phyloP scores from a whole-genome alignment of 1,140 invertebrate species.

The Venustaconcha ellipsiformis region DNA sequence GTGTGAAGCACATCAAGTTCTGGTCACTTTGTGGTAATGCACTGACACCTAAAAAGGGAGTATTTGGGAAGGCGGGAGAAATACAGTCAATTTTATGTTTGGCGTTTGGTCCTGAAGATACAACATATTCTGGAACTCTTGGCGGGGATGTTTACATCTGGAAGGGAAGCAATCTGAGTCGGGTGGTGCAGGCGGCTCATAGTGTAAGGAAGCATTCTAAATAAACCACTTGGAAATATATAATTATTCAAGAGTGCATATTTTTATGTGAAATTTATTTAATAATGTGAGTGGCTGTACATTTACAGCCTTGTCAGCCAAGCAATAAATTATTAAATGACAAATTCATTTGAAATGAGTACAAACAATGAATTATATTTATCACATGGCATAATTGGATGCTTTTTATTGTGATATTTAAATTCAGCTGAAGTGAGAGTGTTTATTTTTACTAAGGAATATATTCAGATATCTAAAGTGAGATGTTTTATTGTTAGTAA shows the following conservation, averaged over 20 bases:
- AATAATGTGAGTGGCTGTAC: too few species aligned
- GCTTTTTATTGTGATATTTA: constrained; percentile 3
- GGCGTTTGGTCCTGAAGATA: constrained; percentile 58
- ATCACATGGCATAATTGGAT: not conserved
- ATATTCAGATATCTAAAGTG: too few species aligned
- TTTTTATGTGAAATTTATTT: not conserved
- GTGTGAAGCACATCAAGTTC: constrained; percentile 70
- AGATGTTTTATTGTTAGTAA: too few species aligned
- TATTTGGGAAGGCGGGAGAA: constrained; percentile 68
- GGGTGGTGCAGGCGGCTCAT: constrained; percentile 61
- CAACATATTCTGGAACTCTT: constrained; percentile 65
- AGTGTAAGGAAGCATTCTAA: constrained; percentile 48
- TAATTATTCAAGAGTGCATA: not conserved
- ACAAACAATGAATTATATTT: too few species aligned
- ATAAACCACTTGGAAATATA: not conserved
- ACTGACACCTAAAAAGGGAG: constrained; percentile 65
- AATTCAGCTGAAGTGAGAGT: too few species aligned
- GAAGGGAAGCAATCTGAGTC: constrained; percentile 60
- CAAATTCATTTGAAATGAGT: too few species aligned
- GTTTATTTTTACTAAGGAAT: too few species aligned
- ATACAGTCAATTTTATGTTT: constrained; percentile 68
- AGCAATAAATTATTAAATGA: too few species aligned
- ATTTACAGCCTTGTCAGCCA: too few species aligned
- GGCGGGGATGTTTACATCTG: constrained; percentile 68
- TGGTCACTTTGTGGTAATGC: constrained; percentile 69